Evolutionary conservation across 2,113 vertebrate genomes (phyloP), one percentile per base, ranked within the genome.

Genomic region (Hiodon alosoides): DNA sequence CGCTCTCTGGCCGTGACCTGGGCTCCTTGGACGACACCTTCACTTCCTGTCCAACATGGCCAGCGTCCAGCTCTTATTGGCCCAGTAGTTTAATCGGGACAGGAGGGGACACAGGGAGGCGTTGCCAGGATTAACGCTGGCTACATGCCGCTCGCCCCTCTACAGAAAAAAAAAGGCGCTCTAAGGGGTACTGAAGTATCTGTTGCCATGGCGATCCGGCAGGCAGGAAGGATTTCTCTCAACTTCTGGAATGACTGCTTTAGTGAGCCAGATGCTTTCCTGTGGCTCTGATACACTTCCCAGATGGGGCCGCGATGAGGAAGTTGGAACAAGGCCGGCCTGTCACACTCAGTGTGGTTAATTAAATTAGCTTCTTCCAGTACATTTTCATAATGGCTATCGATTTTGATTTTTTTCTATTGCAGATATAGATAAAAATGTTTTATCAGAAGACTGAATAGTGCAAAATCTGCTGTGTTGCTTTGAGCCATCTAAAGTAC

Each of bases 151-250:
- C 31, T 31, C 31, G 31, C 31, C 31, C 31, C 31, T 31, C 31
- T 31, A 31, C 31, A 31, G 31, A 31, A 31, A 46, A 7, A 16
- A 67, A 72, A 61, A 79, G 66, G 71, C 79, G 62, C 69, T 67
- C 4, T n/a, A 67, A 77, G 76, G 76, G 71, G 74, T 79, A 78
- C 79, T 79, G 73, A 75, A 82, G 80, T 81, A 70, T 67, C 59
- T n/a, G 85, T 85, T 85, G 67, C 85, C 78, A 86, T 87, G 80
- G 81, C 69, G 75, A 88, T 81, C 67, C 75, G 70, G 66, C 75
- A 78, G 74, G 67, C 14, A 67, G 14, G 59, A 64, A n/a, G 59
- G 70, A 64, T 72, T 55, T 74, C 74, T 78, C 59, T 68, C 52
- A 50, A 69, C 55, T n/a, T 77, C 46, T 5, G 67, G 50, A 78